Conservation (phyloP, 2,113 vertebrate genomes). For the Corythoichthys haematopterus region DNA sequence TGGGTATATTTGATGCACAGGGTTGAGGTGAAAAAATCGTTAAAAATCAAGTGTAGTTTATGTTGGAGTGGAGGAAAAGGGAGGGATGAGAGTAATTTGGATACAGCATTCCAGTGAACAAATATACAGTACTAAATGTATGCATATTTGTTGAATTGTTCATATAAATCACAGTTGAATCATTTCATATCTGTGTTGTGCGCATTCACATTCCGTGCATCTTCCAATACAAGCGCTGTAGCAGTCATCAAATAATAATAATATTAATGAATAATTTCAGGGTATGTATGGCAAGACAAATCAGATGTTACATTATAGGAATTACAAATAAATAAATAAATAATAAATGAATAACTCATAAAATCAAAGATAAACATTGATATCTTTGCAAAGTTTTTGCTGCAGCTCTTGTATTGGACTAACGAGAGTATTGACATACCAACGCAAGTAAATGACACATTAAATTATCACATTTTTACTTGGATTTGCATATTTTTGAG, state of each 20-base stretch:
- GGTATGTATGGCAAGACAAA: too few species aligned
- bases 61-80: background rate
- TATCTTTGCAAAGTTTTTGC: background rate
- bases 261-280: too few species aligned
- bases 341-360: background rate
- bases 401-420: background rate
- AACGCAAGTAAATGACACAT: slow-evolving; percentile 10
- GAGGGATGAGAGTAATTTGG: slow-evolving; percentile 12
- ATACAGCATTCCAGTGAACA: slow-evolving; percentile 30
- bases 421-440: slow-evolving; percentile 13
- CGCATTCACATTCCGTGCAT: background rate
- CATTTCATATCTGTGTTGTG: background rate
- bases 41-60: background rate
- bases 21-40: background rate
- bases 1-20: background rate
- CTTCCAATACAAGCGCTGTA: background rate
- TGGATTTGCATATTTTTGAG: slow-evolving; percentile 22
- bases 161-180: slow-evolving; percentile 2
- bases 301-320: too few species aligned
- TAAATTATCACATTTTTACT: slow-evolving; percentile 20
- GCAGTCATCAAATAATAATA: background rate
- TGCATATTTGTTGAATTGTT: slow-evolving; percentile 56
- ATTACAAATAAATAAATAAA: too few species aligned
- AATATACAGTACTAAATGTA: slow-evolving; percentile 49
- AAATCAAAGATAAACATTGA: background rate